Conservation (phyloP, 1,140 invertebrate species). For the Heliconius melpomene region DNA sequence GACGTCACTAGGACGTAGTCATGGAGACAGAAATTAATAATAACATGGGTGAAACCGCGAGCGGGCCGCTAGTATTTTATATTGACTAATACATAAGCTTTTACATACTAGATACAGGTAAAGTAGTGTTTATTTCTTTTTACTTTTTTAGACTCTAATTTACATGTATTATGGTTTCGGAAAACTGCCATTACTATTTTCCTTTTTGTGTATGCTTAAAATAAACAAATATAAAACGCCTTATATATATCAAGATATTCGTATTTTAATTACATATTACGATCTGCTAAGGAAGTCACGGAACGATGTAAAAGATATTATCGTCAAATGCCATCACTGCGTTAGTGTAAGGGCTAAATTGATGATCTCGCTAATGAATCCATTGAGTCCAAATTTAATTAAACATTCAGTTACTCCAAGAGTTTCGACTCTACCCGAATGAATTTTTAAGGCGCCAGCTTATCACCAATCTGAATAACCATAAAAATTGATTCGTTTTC, state of each 20-base stretch:
- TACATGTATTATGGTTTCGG: too few relatives aligned
- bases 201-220: too few relatives aligned
- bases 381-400: conserved; percentile 11
- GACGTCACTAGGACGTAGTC: too few relatives aligned
- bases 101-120: too few relatives aligned
- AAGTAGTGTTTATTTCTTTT: not conserved
- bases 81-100: too few relatives aligned
- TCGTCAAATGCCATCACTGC: conserved; percentile 6
- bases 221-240: too few relatives aligned
- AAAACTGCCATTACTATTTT: too few relatives aligned
- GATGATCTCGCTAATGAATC: conserved; percentile 10
- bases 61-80: too few relatives aligned
- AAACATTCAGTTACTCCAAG: conserved; percentile 11
- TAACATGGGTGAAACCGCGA: too few relatives aligned
- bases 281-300: not conserved
- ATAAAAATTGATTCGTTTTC: conserved; percentile 65
- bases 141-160: not conserved
- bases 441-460: conserved; percentile 28
- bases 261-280: not conserved
- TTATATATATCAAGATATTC: not conserved
- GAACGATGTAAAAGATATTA: not conserved
- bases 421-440: not conserved
- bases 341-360: conserved; percentile 13
- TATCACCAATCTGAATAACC: conserved; percentile 49
- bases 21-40: too few relatives aligned